Conservation (phyloP, 1,140 invertebrate species). For the Papilio xuthus region DNA sequence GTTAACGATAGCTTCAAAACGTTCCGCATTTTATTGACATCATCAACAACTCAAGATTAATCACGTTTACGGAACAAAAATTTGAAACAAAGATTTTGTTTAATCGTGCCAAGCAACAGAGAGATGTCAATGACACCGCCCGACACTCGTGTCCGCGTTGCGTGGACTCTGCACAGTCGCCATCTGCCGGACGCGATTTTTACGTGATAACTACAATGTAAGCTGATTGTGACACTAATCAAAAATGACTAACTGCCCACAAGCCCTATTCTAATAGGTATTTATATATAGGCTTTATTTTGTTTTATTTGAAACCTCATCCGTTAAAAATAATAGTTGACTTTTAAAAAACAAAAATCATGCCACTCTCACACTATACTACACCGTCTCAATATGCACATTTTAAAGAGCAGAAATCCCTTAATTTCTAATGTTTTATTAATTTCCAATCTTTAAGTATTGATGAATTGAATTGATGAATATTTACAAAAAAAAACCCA, state of each 20-base stretch:
- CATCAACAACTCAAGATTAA: conserved; percentile 1
- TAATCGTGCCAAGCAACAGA: conserved; percentile 11
- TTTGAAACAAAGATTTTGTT: not conserved
- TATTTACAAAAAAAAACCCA: too few species aligned
- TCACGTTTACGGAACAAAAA: conserved; percentile 12
- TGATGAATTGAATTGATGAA: too few species aligned
- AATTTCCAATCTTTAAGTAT: too few species aligned
- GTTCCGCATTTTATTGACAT: not conserved
- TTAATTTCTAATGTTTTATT: too few species aligned
- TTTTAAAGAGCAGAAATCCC: too few species aligned
- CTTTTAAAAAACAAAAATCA: too few species aligned
- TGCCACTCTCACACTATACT: too few species aligned
- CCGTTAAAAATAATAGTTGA: too few species aligned
- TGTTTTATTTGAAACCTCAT: too few species aligned
- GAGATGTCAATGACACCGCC: conserved; percentile 22
- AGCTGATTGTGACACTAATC: not conserved
- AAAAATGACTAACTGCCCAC: conserved; percentile 3
- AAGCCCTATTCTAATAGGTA: not conserved
- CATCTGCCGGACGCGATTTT: conserved; percentile 34
- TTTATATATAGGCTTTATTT: not conserved
- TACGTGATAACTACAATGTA: conserved; percentile 19
- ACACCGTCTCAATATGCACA: too few species aligned
- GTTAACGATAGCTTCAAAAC: not conserved
- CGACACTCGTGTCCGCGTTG: not conserved
- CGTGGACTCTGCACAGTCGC: conserved; percentile 4